A percentile compares a stretch with the other conserved stretches of the same genome.
Conservation (phyloP, 2,113 vertebrate species). For the Tachysurus fulvidraco region DNA sequence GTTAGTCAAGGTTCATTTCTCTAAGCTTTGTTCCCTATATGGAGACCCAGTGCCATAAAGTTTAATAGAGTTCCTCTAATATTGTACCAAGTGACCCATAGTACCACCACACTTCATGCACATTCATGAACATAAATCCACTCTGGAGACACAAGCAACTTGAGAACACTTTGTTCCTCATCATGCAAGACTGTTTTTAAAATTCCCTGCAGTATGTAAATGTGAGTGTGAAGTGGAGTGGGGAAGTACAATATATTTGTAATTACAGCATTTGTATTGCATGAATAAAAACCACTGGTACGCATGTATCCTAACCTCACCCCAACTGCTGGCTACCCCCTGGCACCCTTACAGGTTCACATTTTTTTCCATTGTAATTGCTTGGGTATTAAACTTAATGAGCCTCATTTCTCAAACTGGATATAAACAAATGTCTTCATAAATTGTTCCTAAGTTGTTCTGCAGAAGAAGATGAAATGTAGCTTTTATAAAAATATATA, state of each 20-base stretch:
- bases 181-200: conserved; percentile 43
- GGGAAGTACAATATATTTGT: neutral
- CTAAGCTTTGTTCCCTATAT: conserved; percentile 45
- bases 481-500: neutral
- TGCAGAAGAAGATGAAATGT: neutral
- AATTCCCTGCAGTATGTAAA: conserved; percentile 36
- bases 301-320: neutral
- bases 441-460: neutral
- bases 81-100: conserved; percentile 46
- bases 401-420: conserved; percentile 11
- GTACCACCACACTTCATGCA: conserved; percentile 36
- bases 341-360: neutral
- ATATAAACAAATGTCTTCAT: neutral
- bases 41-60: conserved; percentile 49
- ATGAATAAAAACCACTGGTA: neutral
- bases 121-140: conserved; percentile 36
- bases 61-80: conserved; percentile 57
- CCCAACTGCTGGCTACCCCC: neutral
- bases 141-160: conserved; percentile 27
- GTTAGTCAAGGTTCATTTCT: conserved; percentile 54
- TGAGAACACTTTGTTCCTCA: conserved; percentile 39
- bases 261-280: conserved; percentile 3
- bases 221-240: neutral
- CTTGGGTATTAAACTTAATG: neutral
- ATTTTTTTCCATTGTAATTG: neutral